These are phyloP conservation scores for Caranx ignobilis DNA, from an alignment of 2,113 vertebrate genomes.

Conservation along the genomic window DNA sequence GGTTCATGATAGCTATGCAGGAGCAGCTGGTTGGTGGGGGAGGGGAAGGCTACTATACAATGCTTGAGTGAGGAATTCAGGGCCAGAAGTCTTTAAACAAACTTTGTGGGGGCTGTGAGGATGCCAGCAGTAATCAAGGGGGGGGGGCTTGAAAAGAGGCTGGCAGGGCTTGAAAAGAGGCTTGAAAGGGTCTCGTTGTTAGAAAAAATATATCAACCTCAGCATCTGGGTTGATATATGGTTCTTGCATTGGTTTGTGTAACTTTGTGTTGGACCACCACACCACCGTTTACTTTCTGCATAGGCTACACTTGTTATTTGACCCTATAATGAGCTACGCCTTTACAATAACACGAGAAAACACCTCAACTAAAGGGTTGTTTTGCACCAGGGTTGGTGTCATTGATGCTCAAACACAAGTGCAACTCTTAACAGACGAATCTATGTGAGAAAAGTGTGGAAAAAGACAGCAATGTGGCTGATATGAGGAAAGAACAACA, in stretches of 20 bases:
- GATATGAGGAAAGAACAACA: neutral
- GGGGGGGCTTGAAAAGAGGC: neutral
- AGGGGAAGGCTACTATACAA: constrained; percentile 31
- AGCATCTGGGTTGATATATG: neutral
- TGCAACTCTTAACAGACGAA: no score
- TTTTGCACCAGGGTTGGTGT: no score
- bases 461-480: no score
- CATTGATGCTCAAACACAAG: no score
- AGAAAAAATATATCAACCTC: neutral
- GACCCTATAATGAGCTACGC: neutral
- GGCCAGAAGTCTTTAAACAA: constrained; percentile 69
- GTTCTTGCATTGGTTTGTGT: no score
- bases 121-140: constrained; percentile 1
- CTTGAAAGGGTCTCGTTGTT: neutral
- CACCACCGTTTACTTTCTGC: neutral
- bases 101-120: constrained; percentile 41
- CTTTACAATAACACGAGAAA: neutral
- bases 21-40: constrained; percentile 53
- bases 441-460: no score
- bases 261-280: neutral
- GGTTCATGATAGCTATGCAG: neutral
- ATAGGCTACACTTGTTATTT: neutral
- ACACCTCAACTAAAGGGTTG: neutral
- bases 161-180: neutral
- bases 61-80: constrained; percentile 58